These are phyloP conservation scores for Lates japonicus DNA, from an alignment of 2,797 vertebrate genomes.

Conservation along the genomic window DNA sequence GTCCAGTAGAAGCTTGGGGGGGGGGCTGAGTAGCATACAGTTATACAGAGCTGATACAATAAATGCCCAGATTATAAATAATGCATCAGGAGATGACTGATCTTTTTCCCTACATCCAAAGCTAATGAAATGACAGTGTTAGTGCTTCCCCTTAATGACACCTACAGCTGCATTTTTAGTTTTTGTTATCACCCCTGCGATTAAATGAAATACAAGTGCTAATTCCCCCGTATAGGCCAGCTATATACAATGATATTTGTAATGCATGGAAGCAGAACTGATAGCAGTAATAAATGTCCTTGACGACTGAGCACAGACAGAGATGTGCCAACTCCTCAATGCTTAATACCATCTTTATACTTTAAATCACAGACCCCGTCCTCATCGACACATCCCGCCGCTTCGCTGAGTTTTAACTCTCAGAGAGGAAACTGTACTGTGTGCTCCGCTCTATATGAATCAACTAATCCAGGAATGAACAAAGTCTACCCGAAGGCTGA, in stretches of 20 bases:
- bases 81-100: conserved; percentile 56
- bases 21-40: conserved; percentile 14
- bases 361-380: conserved; percentile 24
- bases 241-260: conserved; percentile 70
- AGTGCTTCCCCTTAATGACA: conserved; percentile 61
- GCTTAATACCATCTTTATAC: conserved; percentile 38
- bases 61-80: conserved; percentile 85
- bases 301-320: conserved; percentile 24
- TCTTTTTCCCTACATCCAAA: conserved; percentile 41
- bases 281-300: conserved; percentile 43
- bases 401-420: conserved; percentile 29
- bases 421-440: conserved; percentile 44
- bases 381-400: conserved; percentile 21
- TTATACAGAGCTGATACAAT: conserved; percentile 49
- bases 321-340: conserved; percentile 43
- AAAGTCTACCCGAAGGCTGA: conserved; percentile 37
- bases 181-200: conserved; percentile 40
- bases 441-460: conserved; percentile 35
- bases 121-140: conserved; percentile 57
- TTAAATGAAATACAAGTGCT: conserved; percentile 57
- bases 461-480: conserved; percentile 61
- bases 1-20: conserved; percentile 27
- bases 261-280: conserved; percentile 49
- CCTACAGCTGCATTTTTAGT: conserved; percentile 40
- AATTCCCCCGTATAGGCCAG: conserved; percentile 49